These are phyloP conservation scores for Himalopsyche kuldschensis DNA, from an alignment of 2,888 invertebrate genomes.

Conservation along the genomic window DNA sequence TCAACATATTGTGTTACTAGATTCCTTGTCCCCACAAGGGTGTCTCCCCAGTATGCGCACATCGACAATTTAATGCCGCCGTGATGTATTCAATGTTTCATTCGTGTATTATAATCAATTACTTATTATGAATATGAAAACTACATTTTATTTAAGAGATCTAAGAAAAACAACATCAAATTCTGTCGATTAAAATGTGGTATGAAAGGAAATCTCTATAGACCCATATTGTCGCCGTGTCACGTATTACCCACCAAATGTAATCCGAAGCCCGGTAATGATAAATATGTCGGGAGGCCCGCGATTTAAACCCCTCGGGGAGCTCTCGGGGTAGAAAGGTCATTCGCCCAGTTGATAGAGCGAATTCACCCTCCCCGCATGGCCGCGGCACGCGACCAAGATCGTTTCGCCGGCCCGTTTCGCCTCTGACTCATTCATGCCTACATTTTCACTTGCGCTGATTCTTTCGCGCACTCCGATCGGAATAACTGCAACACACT, in stretches of 20 bases:
- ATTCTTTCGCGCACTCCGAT: background rate
- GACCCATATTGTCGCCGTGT: too few relatives aligned
- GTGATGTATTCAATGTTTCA: too few relatives aligned
- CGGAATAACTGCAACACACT: background rate
- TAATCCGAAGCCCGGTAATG: background rate
- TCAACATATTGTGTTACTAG: too few relatives aligned
- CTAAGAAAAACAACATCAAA: too few relatives aligned
- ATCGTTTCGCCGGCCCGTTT: background rate
- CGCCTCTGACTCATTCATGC: background rate
- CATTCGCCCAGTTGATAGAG: background rate
- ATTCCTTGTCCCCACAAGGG: too few relatives aligned
- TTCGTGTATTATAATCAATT: too few relatives aligned
- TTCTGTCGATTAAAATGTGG: too few relatives aligned
- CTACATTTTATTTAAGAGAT: too few relatives aligned
- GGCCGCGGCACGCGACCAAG: background rate
- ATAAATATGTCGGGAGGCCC: background rate
- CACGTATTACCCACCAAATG: background rate
- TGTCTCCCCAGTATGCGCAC: too few relatives aligned
- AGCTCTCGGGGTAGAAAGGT: background rate
- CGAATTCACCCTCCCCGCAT: background rate
- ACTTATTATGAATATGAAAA: too few relatives aligned
- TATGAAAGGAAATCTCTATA: too few relatives aligned
- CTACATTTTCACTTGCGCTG: background rate
- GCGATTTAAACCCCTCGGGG: background rate
- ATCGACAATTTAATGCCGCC: too few relatives aligned